Percentiles rank a stretch among this genome's conserved stretches.
These are phyloP conservation scores for Charanyca ferruginea DNA, from an alignment of 2,888 invertebrate species.

Conservation along the genomic window DNA sequence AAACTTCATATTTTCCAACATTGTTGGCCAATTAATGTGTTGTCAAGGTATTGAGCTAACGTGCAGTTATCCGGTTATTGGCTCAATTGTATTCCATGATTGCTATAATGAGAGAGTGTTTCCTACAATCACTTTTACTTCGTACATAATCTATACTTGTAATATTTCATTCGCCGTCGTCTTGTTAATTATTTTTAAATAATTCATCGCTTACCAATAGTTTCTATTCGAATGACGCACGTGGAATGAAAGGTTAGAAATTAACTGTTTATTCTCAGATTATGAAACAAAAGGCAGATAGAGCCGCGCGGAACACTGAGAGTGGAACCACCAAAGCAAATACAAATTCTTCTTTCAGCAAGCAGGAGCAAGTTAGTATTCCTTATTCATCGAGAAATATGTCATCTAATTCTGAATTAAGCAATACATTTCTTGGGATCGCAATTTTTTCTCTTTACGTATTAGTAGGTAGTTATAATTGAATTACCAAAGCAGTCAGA, in stretches of 20 bases:
- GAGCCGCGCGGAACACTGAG: no score
- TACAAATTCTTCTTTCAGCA: no score
- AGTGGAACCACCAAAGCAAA: no score
- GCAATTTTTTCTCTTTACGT: no score
- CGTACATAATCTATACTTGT: conserved; percentile 33
- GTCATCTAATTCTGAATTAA: no score
- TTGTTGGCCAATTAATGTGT: neutral
- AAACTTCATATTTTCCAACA: neutral
- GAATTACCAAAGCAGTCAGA: no score
- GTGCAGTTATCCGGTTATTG: conserved; percentile 11
- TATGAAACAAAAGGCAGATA: no score
- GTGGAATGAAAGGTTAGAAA: conserved; percentile 5
- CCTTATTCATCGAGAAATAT: no score
- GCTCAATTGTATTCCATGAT: conserved; percentile 44
- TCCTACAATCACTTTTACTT: conserved; percentile 56
- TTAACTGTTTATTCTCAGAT: neutral
- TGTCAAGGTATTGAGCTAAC: conserved; percentile 4
- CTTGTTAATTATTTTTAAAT: conserved; percentile 55
- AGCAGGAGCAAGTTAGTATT: no score
- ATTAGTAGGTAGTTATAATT: no score
- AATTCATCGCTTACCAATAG: conserved; percentile 28
- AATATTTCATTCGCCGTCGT: conserved; percentile 48
- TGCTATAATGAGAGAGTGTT: conserved; percentile 40
- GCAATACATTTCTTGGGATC: no score
- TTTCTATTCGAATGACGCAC: conserved; percentile 35